Base-by-base conservation (phyloP, 2,797 vertebrate species). In the Ceryle rudis region DNA sequence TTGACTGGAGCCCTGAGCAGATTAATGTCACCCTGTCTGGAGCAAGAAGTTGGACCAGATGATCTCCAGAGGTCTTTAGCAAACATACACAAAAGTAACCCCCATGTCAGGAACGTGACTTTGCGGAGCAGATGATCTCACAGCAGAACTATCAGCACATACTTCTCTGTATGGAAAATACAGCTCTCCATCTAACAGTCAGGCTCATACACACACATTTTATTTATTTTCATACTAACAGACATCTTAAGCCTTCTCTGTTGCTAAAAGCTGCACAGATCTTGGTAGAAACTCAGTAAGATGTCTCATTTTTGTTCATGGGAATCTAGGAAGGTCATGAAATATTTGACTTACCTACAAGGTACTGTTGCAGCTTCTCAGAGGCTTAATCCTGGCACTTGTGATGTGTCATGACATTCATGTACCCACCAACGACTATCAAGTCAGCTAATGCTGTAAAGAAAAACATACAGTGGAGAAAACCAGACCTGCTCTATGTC, bases 171-270 rank as follows among this genome's bases (percentile, higher is more conserved):
- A 78, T 14, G 19, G 21, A 93, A 94, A 86, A 90, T 3, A 42
- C 29, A 79, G 39, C 14, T 81, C 21, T 86, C 75, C 2, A 0
- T 26, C 71, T 84, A 58, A 84, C n/a, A 81, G 11, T 31, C 28
- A 49, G 72, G 71, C 21, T 77, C 0, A 0, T 10, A 4, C 44
- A 12, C 3, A 8, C 20, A 46, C 17, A 14, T 57, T 72, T 81
- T 75, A 37, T 54, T 90, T 84, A 8, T 75, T 86, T 72, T 79
- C 42, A 21, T 70, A 31, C 28, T 79, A 89, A 71, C 21, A 87
- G 55, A 66, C 4, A 47, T 20, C 29, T 73, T 89, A 81, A 82
- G 37, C 12, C 10, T 89, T 17, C 46, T 78, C 37, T 66, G 35
- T 51, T 37, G 35, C 72, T 81, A 81, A 88, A 90, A 65, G 66